Evolutionary conservation across 1,140 invertebrate genomes (phyloP), one percentile per base, ranked within the genome.

Genomic region (Sinella curviseta): DNA sequence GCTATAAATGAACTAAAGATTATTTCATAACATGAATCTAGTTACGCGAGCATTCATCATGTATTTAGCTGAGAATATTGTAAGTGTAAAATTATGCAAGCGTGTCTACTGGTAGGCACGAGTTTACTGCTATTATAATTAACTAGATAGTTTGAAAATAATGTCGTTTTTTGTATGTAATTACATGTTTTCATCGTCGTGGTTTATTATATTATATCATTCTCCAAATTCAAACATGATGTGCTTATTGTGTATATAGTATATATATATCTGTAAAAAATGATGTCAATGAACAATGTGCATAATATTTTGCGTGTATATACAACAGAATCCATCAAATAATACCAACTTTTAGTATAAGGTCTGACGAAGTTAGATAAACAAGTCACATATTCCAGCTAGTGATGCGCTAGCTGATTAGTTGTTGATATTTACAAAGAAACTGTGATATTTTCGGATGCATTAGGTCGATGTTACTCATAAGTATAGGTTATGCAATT

Each of bases 401-500:
- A n/a, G 57, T 60, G 14, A 4, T 60, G 24, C 12, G 14, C 57
- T 26, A 26, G 57, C 57, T 60, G 57, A 4, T n/a, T 60, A 60
- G 57, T 60, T 60, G 14, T 60, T 60, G 57, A 60, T 60, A 60
- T 60, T 60, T 60, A 60, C 57, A 60, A 60, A 60, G 24, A 60
- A 60, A 60, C 57, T 60, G 57, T 60, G 57, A 60, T 60, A 60
- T 60, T 60, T 26, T 60, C 57, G 57, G 57, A 60, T 60, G 57
- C 57, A 60, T 60, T 60, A 60, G 57, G 4, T 60, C 24, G 24
- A 60, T 60, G 24, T 60, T 60, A 60, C 24, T 60, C 39, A 48
- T 48, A 48, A 48, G 8, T 48, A 48, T 48, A 48, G 39, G 39
- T 12, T 48, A 48, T 48, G 39, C 39, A 48, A 48, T 48, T 48